phyloP scores from a whole-genome alignment of 2,888 invertebrate species.

The Nudaria mundana region DNA sequence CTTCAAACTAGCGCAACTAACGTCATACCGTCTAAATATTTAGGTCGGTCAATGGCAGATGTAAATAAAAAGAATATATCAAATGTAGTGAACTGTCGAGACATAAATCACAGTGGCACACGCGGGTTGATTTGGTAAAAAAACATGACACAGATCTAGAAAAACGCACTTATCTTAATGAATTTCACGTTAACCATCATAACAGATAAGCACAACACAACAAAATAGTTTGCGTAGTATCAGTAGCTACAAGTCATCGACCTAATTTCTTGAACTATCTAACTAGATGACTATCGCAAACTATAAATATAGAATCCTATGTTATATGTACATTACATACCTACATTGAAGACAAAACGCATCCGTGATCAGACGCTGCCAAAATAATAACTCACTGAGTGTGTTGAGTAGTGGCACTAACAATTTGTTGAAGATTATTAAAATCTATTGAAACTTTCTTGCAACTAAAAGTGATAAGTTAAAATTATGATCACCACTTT shows the following conservation, averaged over 20 bases:
- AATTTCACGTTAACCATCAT: constrained; percentile 5
- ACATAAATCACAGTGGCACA: background rate
- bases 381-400: constrained; percentile 59
- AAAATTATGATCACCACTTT: background rate
- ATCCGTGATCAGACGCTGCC: constrained; percentile 66
- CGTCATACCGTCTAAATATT: constrained; percentile 61
- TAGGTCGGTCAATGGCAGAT: constrained; percentile 72
- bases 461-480: too few relatives aligned
- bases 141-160: background rate
- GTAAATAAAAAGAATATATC: background rate
- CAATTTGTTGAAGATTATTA: constrained; percentile 38
- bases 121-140: background rate
- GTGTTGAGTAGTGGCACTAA: constrained; percentile 43
- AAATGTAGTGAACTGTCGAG: background rate
- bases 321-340: constrained; percentile 45
- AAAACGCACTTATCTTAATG: background rate
- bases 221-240: constrained; percentile 26
- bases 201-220: constrained; percentile 10
- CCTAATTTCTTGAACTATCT: constrained; percentile 63
- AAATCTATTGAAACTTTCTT: too few relatives aligned
- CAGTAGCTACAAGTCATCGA: constrained; percentile 58
- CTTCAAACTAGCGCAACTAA: constrained; percentile 62
- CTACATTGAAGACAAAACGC: constrained; percentile 61
- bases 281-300: constrained; percentile 56
- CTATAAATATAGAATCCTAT: constrained; percentile 61